Evolutionary conservation across 2,888 invertebrate genomes (phyloP).

Genomic region (Tuberolachnus salignus): DNA sequence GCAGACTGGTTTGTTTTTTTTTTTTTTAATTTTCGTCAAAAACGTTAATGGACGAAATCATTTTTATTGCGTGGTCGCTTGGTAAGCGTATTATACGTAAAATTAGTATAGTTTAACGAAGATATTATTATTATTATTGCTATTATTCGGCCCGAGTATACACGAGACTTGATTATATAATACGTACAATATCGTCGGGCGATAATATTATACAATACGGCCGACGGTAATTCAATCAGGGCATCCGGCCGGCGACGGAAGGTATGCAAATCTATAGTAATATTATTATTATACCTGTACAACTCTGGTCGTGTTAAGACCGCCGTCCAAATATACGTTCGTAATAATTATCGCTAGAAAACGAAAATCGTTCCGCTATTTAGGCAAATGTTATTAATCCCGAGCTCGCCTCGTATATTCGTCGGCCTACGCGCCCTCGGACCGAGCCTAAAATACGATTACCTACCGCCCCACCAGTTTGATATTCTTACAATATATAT

Average conservation of each 20-base stretch:
- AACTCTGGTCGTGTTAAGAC: neutral
- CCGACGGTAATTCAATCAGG: constrained; percentile 27
- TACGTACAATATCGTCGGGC: constrained; percentile 10
- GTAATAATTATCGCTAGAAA: constrained; percentile 15
- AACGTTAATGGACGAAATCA: too few species aligned
- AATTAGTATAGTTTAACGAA: too few species aligned
- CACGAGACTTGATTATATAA: neutral
- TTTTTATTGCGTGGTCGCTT: too few species aligned
- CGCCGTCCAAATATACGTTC: constrained; percentile 31
- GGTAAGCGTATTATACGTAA: too few species aligned
- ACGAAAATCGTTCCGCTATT: constrained; percentile 44
- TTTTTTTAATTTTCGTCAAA: too few species aligned
- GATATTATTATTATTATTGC: too few species aligned
- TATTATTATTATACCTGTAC: too few species aligned
- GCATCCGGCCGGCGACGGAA: neutral
- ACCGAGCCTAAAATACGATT: too few species aligned
- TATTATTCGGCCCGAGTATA: too few species aligned
- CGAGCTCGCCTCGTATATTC: neutral
- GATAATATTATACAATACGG: neutral
- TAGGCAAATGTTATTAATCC: constrained; percentile 43
- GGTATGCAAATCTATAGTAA: constrained; percentile 26
- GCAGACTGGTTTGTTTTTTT: too few species aligned
- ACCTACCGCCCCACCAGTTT: too few species aligned
- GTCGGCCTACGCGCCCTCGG: neutral
- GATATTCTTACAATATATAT: too few species aligned